Base-by-base conservation (phyloP, 2,888 invertebrate genomes). In the Spisula solida region DNA sequence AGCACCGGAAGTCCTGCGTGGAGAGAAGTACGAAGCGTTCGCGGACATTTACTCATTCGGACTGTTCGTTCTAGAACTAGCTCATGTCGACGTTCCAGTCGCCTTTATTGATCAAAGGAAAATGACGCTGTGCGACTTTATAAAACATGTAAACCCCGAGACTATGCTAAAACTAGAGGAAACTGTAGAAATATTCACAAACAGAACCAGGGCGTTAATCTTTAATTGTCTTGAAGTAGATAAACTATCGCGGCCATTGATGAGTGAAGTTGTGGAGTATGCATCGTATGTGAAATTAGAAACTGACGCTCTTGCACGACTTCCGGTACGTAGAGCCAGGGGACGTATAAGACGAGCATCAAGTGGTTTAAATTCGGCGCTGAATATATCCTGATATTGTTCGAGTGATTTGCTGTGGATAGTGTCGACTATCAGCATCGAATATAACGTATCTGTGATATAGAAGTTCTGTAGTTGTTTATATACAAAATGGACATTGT, bases 1-100 rank as follows among this genome's bases (percentile, higher is more conserved):
- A 51, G 92, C 95, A 20, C 96, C 96, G 47, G 95, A 94, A 84
- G 96, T 96, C 2, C 93, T 96, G 10, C 89, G 90, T 0, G 96
- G 95, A 6, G 94, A 93, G 18, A 41, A 83, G 1, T 96, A 96
- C 88, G 92, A 90, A n/a, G 60, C 93, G 5, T 92, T 88, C 6
- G 94, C 95, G 29, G 96, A 96, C 91, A 93, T 95, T 25, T 96
- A 96, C 87, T 89, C 93, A 55, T 92, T 90, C 47, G 92, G 93
- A 81, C 87, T 94, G 31, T 79, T 94, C 4, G 51, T 93, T 1
- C 79, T 92, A 51, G 93, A 94, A 55, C 47, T 93, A 20, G 79
- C 82, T 14, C 84, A 86, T 14, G n/a, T n/a, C n/a, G 86, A 88
- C 25, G 47, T 88, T 10, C 80, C 79, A 2, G 41, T 56, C 0